Evolutionary conservation across 2,888 invertebrate genomes (phyloP), one percentile per base, ranked within the genome.

Genomic region (Synanthedon vespiformis): DNA sequence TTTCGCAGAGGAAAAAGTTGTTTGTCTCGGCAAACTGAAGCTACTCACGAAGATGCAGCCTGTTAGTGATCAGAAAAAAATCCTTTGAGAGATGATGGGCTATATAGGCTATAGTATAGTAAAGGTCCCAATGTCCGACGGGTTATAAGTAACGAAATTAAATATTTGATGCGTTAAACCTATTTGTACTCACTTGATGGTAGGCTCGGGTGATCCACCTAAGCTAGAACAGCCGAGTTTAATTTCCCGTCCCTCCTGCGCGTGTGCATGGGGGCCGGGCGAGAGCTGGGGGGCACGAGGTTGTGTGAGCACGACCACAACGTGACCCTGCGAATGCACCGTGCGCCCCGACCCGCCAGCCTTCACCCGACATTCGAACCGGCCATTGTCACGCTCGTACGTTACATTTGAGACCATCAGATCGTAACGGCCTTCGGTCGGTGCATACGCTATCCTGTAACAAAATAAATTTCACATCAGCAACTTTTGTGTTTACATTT

Each of bases 181-280:
- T 1, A 34, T 6, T 10, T 34, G n/a, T 40, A 73, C 83, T 88
- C 77, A 93, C 91, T 90, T 92, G 77, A 95, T 94, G 63, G 90
- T 90, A 4, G 97, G 97, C 80, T 96, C 95, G 1, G 97, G 97
- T 49, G 96, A 96, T 13, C 97, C 97, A 0, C 96, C 97, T 50
- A 91, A 88, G 67, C 94, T 95, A 62, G 94, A 93, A 77, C 95
- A 95, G 6, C 92, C 90, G 49, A 95, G 84, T 65, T 94, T 92
- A 61, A 93, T 89, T 55, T 91, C 89, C 59, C 92, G 90, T 40
- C 93, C 95, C 73, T 97, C 97, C 49, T 95, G 94, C 47, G 94
- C 95, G 41, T 92, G 90, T 16, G 95, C 93, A 57, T 92, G 91
- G 3, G 91, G 88, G 41, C 92, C 92, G 0, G 96, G 95, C 11